A percentile compares a stretch with the other conserved stretches of the same genome.
These are phyloP conservation scores for Adelosebastes latens DNA, from an alignment of 2,797 vertebrate species.

Conservation along the genomic window DNA sequence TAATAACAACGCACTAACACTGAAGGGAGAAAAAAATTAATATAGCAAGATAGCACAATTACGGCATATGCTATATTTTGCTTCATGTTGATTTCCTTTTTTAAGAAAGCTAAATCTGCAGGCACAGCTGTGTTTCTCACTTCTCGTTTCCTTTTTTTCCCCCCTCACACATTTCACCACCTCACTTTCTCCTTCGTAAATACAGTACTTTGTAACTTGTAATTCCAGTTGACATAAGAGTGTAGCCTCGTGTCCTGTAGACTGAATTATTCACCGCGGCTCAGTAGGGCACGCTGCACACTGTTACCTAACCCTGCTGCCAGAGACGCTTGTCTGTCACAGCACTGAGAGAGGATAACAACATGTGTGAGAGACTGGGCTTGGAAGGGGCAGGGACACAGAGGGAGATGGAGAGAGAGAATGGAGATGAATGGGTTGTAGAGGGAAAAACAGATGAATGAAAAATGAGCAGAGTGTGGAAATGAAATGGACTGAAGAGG, in stretches of 20 bases:
- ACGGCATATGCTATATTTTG: not conserved
- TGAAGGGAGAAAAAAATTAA: not conserved
- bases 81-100: constrained; percentile 10
- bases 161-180: not conserved
- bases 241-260: constrained; percentile 46
- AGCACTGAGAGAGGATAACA: constrained; percentile 44
- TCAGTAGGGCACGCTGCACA: constrained; percentile 42
- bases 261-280: constrained; percentile 70
- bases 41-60: not conserved
- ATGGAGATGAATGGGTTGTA: constrained; percentile 47
- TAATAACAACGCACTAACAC: not conserved
- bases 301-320: constrained; percentile 57
- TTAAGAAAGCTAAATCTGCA: constrained; percentile 4
- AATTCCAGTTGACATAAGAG: constrained; percentile 56
- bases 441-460: constrained; percentile 47
- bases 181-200: constrained; percentile 26
- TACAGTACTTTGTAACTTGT: constrained; percentile 33
- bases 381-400: constrained; percentile 15
- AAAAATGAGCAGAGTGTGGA: constrained; percentile 33
- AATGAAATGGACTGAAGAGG: constrained; percentile 34
- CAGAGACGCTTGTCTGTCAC: constrained; percentile 42
- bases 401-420: constrained; percentile 8
- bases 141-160: not conserved
- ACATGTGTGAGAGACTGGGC: constrained; percentile 37
- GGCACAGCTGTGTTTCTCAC: not conserved